phyloP scores from a whole-genome alignment of 2,797 vertebrate species.

The Microcaecilia unicolor region DNA sequence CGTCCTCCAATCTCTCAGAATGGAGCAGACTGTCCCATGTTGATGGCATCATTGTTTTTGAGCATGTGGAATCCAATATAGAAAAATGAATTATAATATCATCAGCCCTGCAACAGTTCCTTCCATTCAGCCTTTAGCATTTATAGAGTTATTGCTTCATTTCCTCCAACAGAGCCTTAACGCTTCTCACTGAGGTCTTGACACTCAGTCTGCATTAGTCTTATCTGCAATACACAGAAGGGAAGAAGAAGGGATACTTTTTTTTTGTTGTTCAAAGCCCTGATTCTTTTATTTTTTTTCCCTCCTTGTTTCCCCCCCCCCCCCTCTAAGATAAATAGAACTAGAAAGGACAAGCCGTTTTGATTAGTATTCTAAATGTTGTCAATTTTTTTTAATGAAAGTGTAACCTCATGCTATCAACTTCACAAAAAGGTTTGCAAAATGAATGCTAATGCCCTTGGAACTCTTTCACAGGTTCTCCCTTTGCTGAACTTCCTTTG shows the following conservation, averaged over 20 bases:
- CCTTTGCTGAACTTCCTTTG: slow-evolving; percentile 49
- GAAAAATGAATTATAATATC: too few species aligned
- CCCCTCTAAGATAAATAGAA: slow-evolving; percentile 36
- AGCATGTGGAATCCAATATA: too few species aligned
- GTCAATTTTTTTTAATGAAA: slow-evolving; percentile 66
- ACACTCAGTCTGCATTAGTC: slow-evolving; percentile 30
- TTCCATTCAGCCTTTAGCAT: too few species aligned
- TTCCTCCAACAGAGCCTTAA: slow-evolving; percentile 10
- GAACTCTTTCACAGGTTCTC: slow-evolving; percentile 38
- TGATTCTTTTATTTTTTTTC: slow-evolving; percentile 14
- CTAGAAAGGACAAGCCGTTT: slow-evolving; percentile 51
- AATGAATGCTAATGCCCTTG: slow-evolving; percentile 47
- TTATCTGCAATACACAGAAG: slow-evolving; percentile 42
- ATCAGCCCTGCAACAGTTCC: neutral
- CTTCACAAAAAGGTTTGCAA: slow-evolving; percentile 45
- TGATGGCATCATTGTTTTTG: too few species aligned
- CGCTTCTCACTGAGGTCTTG: slow-evolving; percentile 12
- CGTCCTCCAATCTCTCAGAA: too few species aligned
- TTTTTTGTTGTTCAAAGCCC: slow-evolving; percentile 45
- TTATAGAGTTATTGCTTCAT: slow-evolving; percentile 1
- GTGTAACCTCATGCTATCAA: slow-evolving; percentile 53
- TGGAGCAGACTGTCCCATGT: too few species aligned
- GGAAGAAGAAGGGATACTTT: slow-evolving; percentile 13
- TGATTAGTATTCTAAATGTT: slow-evolving; percentile 64
- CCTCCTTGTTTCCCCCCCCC: too few species aligned